Percentiles rank a stretch among this genome's conserved stretches.
These are phyloP conservation scores for Achlya flavicornis DNA, from an alignment of 2,888 invertebrate species.

Conservation along the genomic window DNA sequence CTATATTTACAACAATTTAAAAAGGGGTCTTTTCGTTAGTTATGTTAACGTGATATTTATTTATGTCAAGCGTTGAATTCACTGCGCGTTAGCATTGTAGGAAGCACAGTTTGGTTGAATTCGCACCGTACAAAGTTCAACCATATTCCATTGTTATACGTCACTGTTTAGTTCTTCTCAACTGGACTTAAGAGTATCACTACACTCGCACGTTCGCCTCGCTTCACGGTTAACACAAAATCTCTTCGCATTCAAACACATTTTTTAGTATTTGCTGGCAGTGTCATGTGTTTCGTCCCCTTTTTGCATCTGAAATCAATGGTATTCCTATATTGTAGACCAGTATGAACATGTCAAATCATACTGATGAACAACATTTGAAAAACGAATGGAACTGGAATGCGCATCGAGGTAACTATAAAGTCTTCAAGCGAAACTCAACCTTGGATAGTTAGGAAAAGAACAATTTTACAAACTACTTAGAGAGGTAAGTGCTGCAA, in stretches of 20 bases:
- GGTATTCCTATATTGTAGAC: conserved; percentile 47
- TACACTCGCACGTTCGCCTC: conserved; percentile 74
- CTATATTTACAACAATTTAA: conserved; percentile 58
- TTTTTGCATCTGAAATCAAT: conserved; percentile 65
- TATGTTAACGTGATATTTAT: conserved; percentile 30
- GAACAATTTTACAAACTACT: not conserved
- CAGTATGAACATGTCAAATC: conserved; percentile 43
- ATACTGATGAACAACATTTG: conserved; percentile 54
- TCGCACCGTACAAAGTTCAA: conserved; percentile 58
- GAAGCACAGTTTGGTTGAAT: conserved; percentile 72
- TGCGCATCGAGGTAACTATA: conserved; percentile 44
- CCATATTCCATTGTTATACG: conserved; percentile 82
- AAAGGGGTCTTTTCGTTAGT: conserved; percentile 34
- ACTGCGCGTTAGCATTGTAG: conserved; percentile 68
- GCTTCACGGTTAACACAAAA: conserved; percentile 59
- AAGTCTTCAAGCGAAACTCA: not conserved
- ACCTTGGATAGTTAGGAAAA: not conserved
- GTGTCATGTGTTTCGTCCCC: conserved; percentile 59
- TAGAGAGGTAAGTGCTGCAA: too few relatives aligned
- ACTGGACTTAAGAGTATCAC: conserved; percentile 63
- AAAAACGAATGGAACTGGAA: conserved; percentile 56
- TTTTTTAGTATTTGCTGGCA: conserved; percentile 69
- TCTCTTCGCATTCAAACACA: conserved; percentile 75
- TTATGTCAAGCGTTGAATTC: conserved; percentile 44
- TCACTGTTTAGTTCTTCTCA: conserved; percentile 68